Base-by-base conservation (phyloP, 2,797 vertebrate species). In the Pangasius krempfi region DNA sequence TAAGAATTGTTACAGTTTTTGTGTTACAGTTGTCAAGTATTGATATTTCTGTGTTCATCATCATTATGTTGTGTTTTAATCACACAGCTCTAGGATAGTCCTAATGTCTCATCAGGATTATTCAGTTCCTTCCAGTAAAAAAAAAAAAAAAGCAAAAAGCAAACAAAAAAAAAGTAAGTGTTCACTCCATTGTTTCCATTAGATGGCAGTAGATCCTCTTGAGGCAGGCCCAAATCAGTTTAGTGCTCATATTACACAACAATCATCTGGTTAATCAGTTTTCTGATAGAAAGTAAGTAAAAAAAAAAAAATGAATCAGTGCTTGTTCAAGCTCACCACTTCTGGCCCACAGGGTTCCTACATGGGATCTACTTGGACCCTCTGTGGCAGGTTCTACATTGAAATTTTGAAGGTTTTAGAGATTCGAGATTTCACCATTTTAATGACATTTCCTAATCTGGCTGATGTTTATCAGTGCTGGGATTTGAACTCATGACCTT, bases 131-230 rank as follows among this genome's bases (percentile, higher is more conserved):
- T 18, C 25, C 25, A 66, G 62, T 66, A 13, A 70, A n/a, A n/a
- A n/a, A 70, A 70, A 33, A 72, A 8, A 5, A 25, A 27, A 14
- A 33, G 18, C 64, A 66, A 66, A 66, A 66, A 3, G 33, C 16
- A 6, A 30, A 33, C 4, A 68, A 68, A 33, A 73, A 40, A 1
- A 47, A 12, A 30, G 16, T 13, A 47, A 27, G 6, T 37, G 78
- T 37, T 56, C 20, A 44, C 37, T 4, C 37, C 80, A 64, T 64
- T 72, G n/a, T 25, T 54, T 56, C 83, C 83, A 85, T 50, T 70
- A 85, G 83, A 85, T 85, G 83, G 83, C 83, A 85, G 83, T 70
- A 85, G 64, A 85, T 70, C n/a, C 20, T 85, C 64, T 70, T 85
- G 25, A 47, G 81, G 60, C 81, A 64, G 27, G 40, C 33, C 22